Percentiles rank a stretch among this genome's conserved stretches.
These are phyloP conservation scores for Calvadosia cruxmelitensis DNA, from an alignment of 30 jellyfish, hydroid and myxozoan genomes.

Conservation along the genomic window DNA sequence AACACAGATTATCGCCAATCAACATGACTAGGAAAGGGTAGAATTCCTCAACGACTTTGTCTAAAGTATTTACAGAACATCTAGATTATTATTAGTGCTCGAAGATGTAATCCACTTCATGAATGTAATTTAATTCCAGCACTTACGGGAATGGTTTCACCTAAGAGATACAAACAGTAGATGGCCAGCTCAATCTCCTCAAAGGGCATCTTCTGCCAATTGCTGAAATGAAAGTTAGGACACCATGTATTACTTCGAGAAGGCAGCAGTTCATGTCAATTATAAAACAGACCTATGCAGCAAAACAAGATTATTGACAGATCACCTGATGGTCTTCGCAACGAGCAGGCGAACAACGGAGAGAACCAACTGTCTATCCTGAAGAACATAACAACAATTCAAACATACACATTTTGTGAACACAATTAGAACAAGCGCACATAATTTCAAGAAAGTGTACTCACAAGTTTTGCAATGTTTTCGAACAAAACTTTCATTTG, in stretches of 20 bases:
- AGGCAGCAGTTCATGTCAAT: no score
- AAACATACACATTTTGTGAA: not conserved
- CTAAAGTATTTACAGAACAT: no score
- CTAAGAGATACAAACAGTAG: slow-evolving; percentile 59
- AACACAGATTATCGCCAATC: no score
- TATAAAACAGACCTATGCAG: no score
- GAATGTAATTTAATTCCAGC: no score
- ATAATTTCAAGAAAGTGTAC: no score
- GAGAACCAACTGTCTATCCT: slow-evolving; percentile 57
- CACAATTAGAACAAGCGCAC: not conserved
- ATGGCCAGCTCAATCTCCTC: slow-evolving; percentile 67
- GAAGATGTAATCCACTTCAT: no score
- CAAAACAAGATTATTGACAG: not conserved
- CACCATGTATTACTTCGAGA: no score
- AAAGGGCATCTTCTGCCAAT: slow-evolving; percentile 45
- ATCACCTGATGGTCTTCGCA: slow-evolving; percentile 43
- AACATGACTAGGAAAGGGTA: no score
- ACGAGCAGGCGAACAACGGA: slow-evolving; percentile 34
- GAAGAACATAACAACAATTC: not conserved
- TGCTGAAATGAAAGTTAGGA: slow-evolving; percentile 31
- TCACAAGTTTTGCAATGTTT: slow-evolving; percentile 63
- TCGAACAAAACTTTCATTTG: slow-evolving; percentile 78
- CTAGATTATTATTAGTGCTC: no score
- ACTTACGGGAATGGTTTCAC: slow-evolving; percentile 88
- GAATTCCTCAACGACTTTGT: no score